Evolutionary conservation across 2,113 vertebrate species (phyloP).

Genomic region (Electrona antarctica): DNA sequence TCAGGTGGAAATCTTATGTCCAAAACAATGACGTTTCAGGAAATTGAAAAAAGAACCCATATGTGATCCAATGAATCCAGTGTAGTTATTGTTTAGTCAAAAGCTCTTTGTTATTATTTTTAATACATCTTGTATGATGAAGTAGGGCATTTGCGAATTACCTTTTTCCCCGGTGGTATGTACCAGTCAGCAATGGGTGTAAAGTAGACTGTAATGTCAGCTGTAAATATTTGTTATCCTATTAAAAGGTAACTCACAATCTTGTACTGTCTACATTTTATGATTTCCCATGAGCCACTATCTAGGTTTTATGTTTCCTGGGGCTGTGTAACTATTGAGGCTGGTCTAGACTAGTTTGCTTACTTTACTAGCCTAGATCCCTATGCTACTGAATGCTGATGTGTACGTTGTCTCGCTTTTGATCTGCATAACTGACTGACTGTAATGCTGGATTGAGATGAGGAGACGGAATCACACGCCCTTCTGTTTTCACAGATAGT

Average conservation of each 20-base stretch:
- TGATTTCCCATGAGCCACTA: neutral
- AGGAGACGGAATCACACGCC: neutral
- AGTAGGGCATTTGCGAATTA: no score
- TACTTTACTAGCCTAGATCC: neutral
- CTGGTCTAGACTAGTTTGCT: neutral
- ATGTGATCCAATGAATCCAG: no score
- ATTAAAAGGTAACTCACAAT: slow-evolving; percentile 47
- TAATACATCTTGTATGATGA: no score
- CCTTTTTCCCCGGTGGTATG: neutral
- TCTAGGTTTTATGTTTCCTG: neutral
- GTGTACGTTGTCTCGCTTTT: neutral
- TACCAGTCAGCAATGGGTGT: neutral
- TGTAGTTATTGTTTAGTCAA: no score
- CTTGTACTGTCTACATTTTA: neutral
- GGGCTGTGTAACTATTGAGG: neutral
- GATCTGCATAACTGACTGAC: neutral
- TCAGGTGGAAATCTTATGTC: no score
- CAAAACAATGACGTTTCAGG: no score
- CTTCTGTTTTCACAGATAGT: neutral
- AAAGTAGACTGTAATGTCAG: neutral
- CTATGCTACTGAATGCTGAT: neutral
- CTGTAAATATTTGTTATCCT: slow-evolving; percentile 42
- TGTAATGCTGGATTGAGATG: neutral
- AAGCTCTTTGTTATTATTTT: no score
- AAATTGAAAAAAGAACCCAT: no score